These are phyloP conservation scores for Platyrinchus mystaceus DNA, from an alignment of 2,797 vertebrate species.

Conservation along the genomic window DNA sequence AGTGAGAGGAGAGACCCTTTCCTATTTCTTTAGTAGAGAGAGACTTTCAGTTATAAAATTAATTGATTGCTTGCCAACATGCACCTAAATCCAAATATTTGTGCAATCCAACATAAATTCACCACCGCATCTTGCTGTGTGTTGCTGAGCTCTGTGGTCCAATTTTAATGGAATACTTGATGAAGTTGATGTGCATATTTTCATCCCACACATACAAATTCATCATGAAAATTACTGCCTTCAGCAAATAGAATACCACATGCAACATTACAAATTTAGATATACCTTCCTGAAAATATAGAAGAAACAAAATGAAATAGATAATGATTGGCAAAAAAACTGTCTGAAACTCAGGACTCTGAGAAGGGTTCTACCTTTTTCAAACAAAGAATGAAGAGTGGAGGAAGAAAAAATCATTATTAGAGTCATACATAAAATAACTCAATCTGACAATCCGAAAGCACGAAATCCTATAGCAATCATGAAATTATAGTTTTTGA, in stretches of 20 bases:
- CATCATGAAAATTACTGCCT: constrained; percentile 11
- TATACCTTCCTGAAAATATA: not conserved
- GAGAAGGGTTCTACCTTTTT: not conserved
- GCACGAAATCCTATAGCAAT: not conserved
- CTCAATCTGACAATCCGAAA: not conserved
- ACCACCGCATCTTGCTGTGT: not conserved
- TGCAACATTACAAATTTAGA: not conserved
- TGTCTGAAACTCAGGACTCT: not conserved
- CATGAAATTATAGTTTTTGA: not conserved
- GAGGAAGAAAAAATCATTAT: not conserved
- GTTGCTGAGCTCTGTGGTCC: not conserved
- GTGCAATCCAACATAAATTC: constrained; percentile 34
- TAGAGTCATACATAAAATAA: not conserved
- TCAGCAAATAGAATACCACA: constrained; percentile 8
- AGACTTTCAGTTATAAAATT: constrained; percentile 26
- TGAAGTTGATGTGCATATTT: constrained; percentile 10
- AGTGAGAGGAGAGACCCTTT: not conserved
- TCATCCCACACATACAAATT: not conserved
- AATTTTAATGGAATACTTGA: constrained; percentile 22
- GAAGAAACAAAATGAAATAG: constrained; percentile 27
- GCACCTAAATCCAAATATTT: constrained; percentile 41
- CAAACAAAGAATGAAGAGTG: not conserved
- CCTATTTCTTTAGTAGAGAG: not conserved
- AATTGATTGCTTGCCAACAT: constrained; percentile 42
- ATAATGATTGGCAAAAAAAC: not conserved